These are phyloP conservation scores for Muscicapa comitata DNA, from an alignment of 2,797 vertebrate species.

Conservation along the genomic window DNA sequence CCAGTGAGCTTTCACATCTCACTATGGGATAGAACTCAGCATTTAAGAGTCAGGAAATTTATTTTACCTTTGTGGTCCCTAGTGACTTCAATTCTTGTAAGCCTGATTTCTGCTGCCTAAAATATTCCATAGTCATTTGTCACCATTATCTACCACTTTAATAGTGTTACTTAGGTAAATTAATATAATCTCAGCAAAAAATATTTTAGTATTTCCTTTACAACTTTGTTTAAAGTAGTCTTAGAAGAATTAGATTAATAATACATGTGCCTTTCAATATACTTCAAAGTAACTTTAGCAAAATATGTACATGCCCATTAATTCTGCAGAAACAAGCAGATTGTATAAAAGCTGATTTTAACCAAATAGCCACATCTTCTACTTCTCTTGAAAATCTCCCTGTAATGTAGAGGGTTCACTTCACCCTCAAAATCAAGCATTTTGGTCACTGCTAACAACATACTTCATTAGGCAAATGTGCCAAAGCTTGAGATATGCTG, in stretches of 20 bases:
- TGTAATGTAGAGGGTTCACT: background rate
- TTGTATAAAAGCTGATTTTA: background rate
- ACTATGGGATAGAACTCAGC: background rate
- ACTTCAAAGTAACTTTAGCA: slow-evolving; percentile 36
- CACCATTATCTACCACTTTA: background rate
- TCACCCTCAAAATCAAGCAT: background rate
- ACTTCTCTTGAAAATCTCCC: background rate
- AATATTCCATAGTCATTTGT: slow-evolving; percentile 37
- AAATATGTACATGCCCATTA: slow-evolving; percentile 2
- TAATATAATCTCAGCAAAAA: slow-evolving; percentile 15
- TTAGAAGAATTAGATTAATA: slow-evolving; percentile 52
- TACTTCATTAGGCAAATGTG: background rate
- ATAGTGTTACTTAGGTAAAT: slow-evolving; percentile 36
- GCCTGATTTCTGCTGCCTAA: background rate
- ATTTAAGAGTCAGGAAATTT: slow-evolving; percentile 13
- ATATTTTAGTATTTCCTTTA: slow-evolving; percentile 26
- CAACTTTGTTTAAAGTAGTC: slow-evolving; percentile 29
- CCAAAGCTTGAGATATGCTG: background rate
- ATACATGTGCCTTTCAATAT: slow-evolving; percentile 21
- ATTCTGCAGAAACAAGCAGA: slow-evolving; percentile 18
- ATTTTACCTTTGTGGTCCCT: slow-evolving; percentile 19
- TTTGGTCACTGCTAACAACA: background rate
- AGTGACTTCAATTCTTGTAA: slow-evolving; percentile 19
- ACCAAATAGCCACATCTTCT: background rate
- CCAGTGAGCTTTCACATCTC: background rate